Evolutionary conservation across 2,797 vertebrate genomes (phyloP), one percentile per base, ranked within the genome.

Genomic region (Momotus momota): DNA sequence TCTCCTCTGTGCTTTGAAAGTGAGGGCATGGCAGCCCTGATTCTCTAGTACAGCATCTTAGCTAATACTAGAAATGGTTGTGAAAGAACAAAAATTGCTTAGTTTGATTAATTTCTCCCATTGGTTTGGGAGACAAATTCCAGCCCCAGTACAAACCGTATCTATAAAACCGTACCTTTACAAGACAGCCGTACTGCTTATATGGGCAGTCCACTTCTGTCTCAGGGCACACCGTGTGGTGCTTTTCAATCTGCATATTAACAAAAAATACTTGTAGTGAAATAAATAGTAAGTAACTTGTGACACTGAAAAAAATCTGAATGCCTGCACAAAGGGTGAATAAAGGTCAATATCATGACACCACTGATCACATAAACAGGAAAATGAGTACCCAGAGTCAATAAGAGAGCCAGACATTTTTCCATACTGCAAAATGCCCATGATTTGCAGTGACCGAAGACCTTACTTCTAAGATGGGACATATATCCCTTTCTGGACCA

Each of bases 171-270:
- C 12, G 60, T 98, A 99, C 98, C 98, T 98, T 98, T 54, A 97
- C 86, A 71, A 93, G 84, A 88, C 99, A 99, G 96, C 98, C 99
- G 0, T 98, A 99, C 91, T 97, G 98, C 93, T 98, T 98, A 60
- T 98, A 99, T 0, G 98, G 98, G 92, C 99, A 99, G 93, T 98
- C 98, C 71, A 98, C 98, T 86, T 98, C 98, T 26, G 98, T 96
- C 86, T 99, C 98, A 1, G 98, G 98, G 90, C 99, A 99, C 91
- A 98, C 96, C 3, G 93, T 64, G 0, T 97, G 90, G 86, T 99
- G 99, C 19, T 97, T 96, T 33, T 97, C 97, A 54, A 98, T 92
- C 98, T 99, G 91, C 14, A 12, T 62, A 95, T 10, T 55, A 86
- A 95, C 62, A 96, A 79, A 61, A 49, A 82, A 87, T 86, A 62